phyloP scores from a whole-genome alignment of 2,888 invertebrate species.

The Pseudolycoriella hygida region DNA sequence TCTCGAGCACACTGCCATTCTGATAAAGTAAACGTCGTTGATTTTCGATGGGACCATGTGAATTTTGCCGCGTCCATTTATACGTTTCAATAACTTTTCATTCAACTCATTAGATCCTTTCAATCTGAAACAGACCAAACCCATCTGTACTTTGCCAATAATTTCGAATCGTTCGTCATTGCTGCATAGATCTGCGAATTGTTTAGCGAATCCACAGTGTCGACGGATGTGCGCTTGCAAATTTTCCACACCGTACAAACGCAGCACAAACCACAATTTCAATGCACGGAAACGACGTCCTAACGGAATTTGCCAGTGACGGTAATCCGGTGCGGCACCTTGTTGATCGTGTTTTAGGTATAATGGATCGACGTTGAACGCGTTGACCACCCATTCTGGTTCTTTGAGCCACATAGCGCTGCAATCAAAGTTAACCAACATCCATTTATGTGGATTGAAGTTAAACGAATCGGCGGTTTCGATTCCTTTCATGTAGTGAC shows the following conservation, averaged over 20 bases:
- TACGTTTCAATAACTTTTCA: constrained; percentile 60
- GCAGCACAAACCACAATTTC: constrained; percentile 89
- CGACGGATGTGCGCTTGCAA: constrained; percentile 73
- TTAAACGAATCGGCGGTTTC: constrained; percentile 92
- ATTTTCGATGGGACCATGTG: constrained; percentile 87
- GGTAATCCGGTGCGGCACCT: constrained; percentile 78
- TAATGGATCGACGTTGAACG: constrained; percentile 93
- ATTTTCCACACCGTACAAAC: constrained; percentile 76
- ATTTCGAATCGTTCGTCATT: constrained; percentile 77
- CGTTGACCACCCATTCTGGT: constrained; percentile 77
- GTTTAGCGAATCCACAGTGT: constrained; percentile 69
- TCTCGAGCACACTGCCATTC: constrained; percentile 80
- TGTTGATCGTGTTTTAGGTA: constrained; percentile 91
- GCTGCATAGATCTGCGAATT: constrained; percentile 64
- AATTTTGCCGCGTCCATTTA: constrained; percentile 80
- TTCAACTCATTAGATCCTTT: constrained; percentile 72
- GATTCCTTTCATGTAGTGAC: constrained; percentile 72
- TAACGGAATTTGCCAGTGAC: constrained; percentile 94
- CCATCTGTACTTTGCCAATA: constrained; percentile 76
- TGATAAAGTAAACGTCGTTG: constrained; percentile 63
- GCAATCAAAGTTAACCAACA: constrained; percentile 97
- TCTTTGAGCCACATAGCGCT: constrained; percentile 94
- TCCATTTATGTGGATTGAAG: constrained; percentile 98
- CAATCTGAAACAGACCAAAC: constrained; percentile 87
- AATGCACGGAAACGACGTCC: constrained; percentile 83